Evolutionary conservation across 1,140 invertebrate genomes (phyloP), one percentile per base, ranked within the genome.

Genomic region (Tetragonula clypearis): DNA sequence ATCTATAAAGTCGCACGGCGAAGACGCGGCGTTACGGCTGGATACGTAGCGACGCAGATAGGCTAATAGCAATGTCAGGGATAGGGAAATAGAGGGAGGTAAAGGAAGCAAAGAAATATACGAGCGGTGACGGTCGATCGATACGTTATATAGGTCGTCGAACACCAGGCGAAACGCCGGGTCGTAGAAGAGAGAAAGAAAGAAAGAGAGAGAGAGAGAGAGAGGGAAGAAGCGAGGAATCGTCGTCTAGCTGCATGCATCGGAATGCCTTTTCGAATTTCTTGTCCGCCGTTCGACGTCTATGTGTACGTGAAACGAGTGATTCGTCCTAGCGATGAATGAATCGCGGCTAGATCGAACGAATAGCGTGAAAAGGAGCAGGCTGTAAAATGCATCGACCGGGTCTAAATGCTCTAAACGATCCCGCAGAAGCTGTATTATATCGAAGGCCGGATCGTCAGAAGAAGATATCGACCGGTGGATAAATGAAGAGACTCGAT

Each of bases 101-200:
- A 17, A 66, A 71, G 56, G 55, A 71, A 84, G 82, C 82, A 78
- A 84, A 84, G 75, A 84, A 84, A 84, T 84, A 84, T 84, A 84
- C 82, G 82, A 84, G 76, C 56, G 21, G 56, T 84, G 82, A 72
- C 82, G 82, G 82, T 53, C 81, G 82, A 84, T 84, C 75, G 75
- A 84, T 84, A 79, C 76, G n/a, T 79, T 83, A 83, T 83, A 56
- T 77, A 77, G 53, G 73, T 77, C 80, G 72, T 66, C 69, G 79
- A 82, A 74, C 79, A 55, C 21, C 53, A 23, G 30, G 53, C n/a
- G 53, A 66, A 56, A 26, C 26, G 71, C 49, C 21, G 49, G 30
- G 30, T 35, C 23, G 58, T 6, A 17, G 30, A 17, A 68, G 26
- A 68, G 15, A 2, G 4, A 9, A 4, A 8, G 19, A 30, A 1